phyloP scores from a whole-genome alignment of 2,113 vertebrate genomes.

The Myocastor coypus region DNA sequence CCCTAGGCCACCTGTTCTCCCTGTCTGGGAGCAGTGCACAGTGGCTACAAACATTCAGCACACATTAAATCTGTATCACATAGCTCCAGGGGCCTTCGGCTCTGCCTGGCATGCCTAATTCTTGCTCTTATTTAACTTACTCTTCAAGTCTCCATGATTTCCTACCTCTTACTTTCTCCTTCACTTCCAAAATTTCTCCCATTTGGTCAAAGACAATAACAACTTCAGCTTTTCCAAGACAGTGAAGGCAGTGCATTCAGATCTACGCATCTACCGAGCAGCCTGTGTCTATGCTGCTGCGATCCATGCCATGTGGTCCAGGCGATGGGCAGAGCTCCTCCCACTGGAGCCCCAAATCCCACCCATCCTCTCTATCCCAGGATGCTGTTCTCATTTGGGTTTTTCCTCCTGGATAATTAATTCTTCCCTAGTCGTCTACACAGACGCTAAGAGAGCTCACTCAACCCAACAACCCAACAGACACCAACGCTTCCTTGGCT shows the following conservation, averaged over 20 bases:
- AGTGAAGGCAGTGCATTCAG: not conserved
- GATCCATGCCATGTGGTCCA: not conserved
- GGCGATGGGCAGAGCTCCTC: too few relatives aligned
- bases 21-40: not conserved
- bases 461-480: not conserved
- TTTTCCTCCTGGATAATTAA: not conserved
- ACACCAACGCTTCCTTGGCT: not conserved
- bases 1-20: not conserved
- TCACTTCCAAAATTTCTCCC: not conserved
- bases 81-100: not conserved
- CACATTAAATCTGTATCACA: too few relatives aligned
- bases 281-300: too few relatives aligned
- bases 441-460: not conserved
- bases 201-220: not conserved
- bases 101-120: not conserved
- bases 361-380: not conserved
- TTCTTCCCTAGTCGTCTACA: not conserved
- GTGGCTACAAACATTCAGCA: not conserved
- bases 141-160: not conserved
- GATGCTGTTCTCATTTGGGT: not conserved
- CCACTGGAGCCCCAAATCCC: fast-evolving
- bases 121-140: not conserved
- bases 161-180: not conserved
- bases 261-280: not conserved
- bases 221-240: not conserved